phyloP scores from a whole-genome alignment of 2,888 invertebrate genomes.

The Escarpia spicata region DNA sequence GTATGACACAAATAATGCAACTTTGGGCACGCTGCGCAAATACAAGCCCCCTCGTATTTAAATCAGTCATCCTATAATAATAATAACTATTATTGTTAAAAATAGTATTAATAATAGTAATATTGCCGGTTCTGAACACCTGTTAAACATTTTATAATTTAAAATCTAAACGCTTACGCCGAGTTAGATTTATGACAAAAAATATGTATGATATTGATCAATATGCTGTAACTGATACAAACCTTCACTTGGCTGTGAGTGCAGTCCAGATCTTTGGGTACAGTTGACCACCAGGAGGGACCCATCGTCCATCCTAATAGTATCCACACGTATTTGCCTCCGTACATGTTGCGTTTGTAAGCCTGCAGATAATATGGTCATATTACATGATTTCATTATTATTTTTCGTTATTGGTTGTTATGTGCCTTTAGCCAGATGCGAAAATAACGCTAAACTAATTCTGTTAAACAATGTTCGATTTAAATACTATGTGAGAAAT shows the following conservation, averaged over 20 bases:
- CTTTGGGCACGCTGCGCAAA: too few relatives aligned
- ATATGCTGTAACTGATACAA: not conserved
- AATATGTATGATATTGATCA: too few relatives aligned
- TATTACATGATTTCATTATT: too few relatives aligned
- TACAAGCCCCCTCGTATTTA: too few relatives aligned
- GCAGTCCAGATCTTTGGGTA: not conserved
- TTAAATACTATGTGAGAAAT: not conserved
- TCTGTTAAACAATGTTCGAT: not conserved
- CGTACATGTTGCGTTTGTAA: conserved; percentile 84
- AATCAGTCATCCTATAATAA: too few relatives aligned
- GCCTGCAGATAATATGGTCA: conserved; percentile 70
- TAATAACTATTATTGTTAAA: too few relatives aligned
- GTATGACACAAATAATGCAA: too few relatives aligned
- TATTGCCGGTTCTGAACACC: too few relatives aligned
- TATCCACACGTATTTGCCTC: conserved; percentile 90
- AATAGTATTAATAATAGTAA: too few relatives aligned
- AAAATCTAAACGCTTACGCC: too few relatives aligned
- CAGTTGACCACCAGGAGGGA: not conserved
- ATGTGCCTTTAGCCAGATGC: not conserved
- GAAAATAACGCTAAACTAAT: not conserved
- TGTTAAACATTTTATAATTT: too few relatives aligned
- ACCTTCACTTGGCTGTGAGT: not conserved
- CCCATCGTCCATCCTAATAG: conserved; percentile 67
- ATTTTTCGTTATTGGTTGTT: not conserved
- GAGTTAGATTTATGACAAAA: too few relatives aligned